Conservation (phyloP, 1,140 invertebrate species). For the Drosophila malerkotliana region DNA sequence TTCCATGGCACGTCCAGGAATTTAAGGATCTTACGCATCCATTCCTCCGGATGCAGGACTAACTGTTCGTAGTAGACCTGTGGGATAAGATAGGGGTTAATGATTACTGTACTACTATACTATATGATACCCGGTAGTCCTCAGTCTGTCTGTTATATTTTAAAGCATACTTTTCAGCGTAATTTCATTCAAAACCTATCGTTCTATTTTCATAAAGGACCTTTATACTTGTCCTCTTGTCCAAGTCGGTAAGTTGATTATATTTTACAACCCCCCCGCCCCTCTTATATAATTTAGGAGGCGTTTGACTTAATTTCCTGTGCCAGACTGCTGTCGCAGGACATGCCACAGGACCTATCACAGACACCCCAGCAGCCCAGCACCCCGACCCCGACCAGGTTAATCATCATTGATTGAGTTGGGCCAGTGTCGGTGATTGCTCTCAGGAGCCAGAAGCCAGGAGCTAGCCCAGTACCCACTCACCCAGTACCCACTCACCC, state of each 20-base stretch:
- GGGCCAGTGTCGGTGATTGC: slow-evolving; percentile 1
- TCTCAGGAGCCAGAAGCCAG: background rate
- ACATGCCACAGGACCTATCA: background rate
- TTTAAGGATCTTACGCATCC: slow-evolving; percentile 94
- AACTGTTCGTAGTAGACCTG: slow-evolving; percentile 97
- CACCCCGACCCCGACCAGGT: slow-evolving; percentile 13
- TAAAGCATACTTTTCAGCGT: too few relatives aligned
- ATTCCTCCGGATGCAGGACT: slow-evolving; percentile 95
- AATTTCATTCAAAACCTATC: too few relatives aligned
- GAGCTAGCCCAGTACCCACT: too few relatives aligned
- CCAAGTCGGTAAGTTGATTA: background rate
- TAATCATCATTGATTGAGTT: slow-evolving; percentile 34
- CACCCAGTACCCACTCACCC: too few relatives aligned
- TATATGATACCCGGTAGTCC: too few relatives aligned
- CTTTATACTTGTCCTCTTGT: background rate
- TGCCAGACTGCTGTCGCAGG: background rate
- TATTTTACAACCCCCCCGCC: background rate
- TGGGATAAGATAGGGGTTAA: too few relatives aligned
- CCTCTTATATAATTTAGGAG: background rate
- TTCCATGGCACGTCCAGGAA: slow-evolving; percentile 98
- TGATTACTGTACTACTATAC: too few relatives aligned
- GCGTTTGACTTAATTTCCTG: slow-evolving; percentile 28
- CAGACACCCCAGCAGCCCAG: background rate
- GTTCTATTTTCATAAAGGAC: background rate
- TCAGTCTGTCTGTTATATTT: too few relatives aligned